Evolutionary conservation across 2,797 vertebrate genomes (phyloP), one percentile per base, ranked within the genome.

Genomic region (Botia kubotai): DNA sequence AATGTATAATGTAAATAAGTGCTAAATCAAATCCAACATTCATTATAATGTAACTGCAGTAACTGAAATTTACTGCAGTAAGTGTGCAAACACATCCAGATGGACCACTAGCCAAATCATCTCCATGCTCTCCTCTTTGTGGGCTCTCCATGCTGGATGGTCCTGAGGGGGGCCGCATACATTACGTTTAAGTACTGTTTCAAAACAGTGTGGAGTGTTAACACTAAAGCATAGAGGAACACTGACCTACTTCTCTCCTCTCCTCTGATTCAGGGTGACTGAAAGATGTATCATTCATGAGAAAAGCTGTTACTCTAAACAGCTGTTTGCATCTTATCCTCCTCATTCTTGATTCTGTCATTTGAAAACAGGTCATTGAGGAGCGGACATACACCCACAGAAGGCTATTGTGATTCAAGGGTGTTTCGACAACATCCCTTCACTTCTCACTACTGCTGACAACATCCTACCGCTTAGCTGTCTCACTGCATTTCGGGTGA

Each of bases 181-280:
- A 17, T 67, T 33, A 72, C 50, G 62, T 62, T 57, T 2, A 39
- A 14, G 71, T 48, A n/a, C 48, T n/a, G 6, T 53, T 55, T 70
- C 12, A 14, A 62, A 65, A 53, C 62, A 43, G 21, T 33, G 33
- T 77, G 63, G 23, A 62, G 55, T 63, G 53, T 69, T 75, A 67
- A 65, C 33, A 68, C 17, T 33, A 33, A 57, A 36, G 23, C 72
- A 72, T 72, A 70, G 80, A 83, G 83, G 63, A 79, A 77, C 68
- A 65, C 68, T 86, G 85, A 85, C 86, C 83, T 70, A 82, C 80
- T 87, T 88, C 55, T 75, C 48, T 72, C 63, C 72, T 73, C 50
- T 72, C 57, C 69, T 75, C 63, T 74, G 52, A 50, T 46, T 82
- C 23, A 14, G 43, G 26, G 14, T 58, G 60, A 76, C 21, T 26